Percentiles rank a stretch among this genome's conserved stretches.
These are phyloP conservation scores for Ptychodera flava DNA, from an alignment of 35 echinoderm and acorn worm species.

Conservation along the genomic window DNA sequence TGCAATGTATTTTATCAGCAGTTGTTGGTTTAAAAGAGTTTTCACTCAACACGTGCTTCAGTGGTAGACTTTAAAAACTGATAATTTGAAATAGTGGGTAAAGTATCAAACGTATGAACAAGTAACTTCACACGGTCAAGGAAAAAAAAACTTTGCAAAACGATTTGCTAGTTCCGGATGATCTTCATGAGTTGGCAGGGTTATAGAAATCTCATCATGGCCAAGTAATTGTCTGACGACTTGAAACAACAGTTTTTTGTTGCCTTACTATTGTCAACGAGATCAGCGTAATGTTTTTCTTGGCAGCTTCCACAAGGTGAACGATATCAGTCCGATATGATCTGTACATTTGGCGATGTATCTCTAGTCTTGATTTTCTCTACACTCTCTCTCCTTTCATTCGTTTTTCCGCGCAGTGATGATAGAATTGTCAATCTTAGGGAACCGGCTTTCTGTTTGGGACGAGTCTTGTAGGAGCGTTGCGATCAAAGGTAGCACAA, in stretches of 20 bases:
- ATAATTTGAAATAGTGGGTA: no score
- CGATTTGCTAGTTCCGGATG: background rate
- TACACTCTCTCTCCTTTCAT: background rate
- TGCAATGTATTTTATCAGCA: no score
- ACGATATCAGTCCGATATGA: no score
- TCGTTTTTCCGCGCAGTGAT: background rate
- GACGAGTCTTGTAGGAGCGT: background rate
- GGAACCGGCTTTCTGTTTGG: background rate
- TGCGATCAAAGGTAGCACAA: background rate
- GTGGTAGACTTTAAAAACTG: no score
- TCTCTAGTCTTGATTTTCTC: background rate
- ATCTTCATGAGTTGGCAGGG: background rate
- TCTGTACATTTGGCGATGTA: background rate
- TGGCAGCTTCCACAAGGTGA: background rate
- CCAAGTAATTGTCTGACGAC: background rate
- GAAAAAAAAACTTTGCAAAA: background rate
- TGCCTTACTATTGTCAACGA: background rate
- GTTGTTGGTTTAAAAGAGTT: no score
- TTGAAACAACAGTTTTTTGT: background rate
- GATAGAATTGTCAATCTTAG: background rate
- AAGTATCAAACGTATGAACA: no score
- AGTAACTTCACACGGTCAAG: no score
- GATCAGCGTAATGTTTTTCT: background rate
- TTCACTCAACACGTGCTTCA: no score
- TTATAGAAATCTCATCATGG: background rate